Percentiles rank a stretch among this genome's conserved stretches.
Conservation (phyloP, 2,113 vertebrate genomes). For the Cavia aperea region DNA sequence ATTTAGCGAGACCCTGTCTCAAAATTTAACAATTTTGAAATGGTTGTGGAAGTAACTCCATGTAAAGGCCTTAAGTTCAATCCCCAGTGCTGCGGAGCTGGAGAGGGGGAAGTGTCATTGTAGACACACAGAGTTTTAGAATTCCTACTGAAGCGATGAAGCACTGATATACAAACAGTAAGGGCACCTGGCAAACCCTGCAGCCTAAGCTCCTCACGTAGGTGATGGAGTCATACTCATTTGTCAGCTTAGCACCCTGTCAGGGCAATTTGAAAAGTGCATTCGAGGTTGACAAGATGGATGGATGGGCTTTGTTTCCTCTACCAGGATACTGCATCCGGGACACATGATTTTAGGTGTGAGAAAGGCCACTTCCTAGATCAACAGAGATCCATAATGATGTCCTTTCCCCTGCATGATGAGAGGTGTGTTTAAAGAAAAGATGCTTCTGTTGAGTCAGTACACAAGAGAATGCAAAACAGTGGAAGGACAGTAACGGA, state of each 20-base stretch:
- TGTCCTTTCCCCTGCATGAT: not conserved
- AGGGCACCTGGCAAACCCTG: not conserved
- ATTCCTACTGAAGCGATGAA: not conserved
- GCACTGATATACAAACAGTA: not conserved
- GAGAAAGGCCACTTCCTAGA: conserved; percentile 24
- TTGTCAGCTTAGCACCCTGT: not conserved
- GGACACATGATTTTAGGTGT: not conserved
- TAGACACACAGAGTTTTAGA: not conserved
- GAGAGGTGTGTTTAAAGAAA: not conserved
- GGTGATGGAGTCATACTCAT: not conserved
- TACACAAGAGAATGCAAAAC: not conserved
- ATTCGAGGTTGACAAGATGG: not conserved
- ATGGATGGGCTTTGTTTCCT: not conserved
- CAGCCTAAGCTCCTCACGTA: not conserved
- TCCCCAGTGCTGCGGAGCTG: not conserved
- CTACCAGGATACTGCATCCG: not conserved
- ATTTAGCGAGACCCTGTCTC: not conserved
- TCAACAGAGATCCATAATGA: not conserved
- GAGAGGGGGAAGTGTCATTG: not conserved
- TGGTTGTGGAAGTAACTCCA: not conserved
- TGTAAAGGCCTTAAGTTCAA: not conserved
- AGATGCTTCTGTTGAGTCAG: not conserved
- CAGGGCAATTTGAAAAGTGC: not conserved
- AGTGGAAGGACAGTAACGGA: not conserved
- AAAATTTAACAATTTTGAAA: not conserved